These are phyloP conservation scores for Ara ararauna DNA, from an alignment of 2,797 vertebrate genomes.

Conservation along the genomic window DNA sequence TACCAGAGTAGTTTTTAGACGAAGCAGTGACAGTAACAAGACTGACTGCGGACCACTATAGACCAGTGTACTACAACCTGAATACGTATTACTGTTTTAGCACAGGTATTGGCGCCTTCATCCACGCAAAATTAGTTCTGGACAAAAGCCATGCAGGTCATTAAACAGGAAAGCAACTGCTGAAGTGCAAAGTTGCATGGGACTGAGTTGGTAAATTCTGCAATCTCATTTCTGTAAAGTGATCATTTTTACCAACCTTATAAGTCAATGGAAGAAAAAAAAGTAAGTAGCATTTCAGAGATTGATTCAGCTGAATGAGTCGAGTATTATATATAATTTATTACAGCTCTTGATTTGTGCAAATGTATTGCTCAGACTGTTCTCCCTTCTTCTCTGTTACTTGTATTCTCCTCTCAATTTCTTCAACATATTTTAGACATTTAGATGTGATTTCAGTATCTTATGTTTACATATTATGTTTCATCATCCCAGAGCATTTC, in stretches of 20 bases:
- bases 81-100: background rate
- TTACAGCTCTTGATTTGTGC: background rate
- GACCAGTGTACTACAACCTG: background rate
- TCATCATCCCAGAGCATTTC: background rate
- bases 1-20: background rate
- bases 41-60: background rate
- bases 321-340: constrained; percentile 1
- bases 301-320: background rate
- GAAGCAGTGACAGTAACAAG: background rate
- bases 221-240: background rate
- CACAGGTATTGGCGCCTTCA: background rate
- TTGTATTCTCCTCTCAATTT: background rate
- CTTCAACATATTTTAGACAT: background rate
- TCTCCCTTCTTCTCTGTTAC: background rate
- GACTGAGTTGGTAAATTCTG: background rate
- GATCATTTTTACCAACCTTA: background rate
- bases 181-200: background rate
- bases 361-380: background rate
- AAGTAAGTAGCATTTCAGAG: background rate
- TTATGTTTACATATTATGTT: background rate
- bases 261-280: background rate
- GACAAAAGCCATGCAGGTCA: background rate
- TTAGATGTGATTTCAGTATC: background rate
- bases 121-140: background rate
- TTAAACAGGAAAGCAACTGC: background rate